These are phyloP conservation scores for Mythimna loreyi DNA, from an alignment of 2,888 invertebrate genomes.

Conservation along the genomic window DNA sequence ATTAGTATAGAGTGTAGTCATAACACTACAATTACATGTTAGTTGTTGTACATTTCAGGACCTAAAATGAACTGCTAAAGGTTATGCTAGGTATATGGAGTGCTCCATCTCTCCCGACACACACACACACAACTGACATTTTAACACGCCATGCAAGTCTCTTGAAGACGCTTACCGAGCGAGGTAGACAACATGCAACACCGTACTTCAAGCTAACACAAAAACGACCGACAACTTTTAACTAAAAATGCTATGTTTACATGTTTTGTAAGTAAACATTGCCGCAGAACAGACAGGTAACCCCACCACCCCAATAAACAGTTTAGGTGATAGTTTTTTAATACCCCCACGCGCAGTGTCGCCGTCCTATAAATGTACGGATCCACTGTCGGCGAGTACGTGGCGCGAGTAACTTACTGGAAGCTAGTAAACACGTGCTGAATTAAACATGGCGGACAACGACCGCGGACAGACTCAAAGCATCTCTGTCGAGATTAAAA, in stretches of 20 bases:
- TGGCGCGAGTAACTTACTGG: constrained; percentile 69
- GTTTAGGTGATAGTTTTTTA: constrained; percentile 51
- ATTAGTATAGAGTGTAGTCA: too few relatives aligned
- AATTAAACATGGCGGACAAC: constrained; percentile 81
- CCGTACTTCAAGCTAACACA: too few relatives aligned
- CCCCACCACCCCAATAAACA: constrained; percentile 32
- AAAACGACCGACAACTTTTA: not conserved
- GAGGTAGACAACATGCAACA: not conserved
- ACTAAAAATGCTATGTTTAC: not conserved
- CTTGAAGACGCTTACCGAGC: too few relatives aligned
- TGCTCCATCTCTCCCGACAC: too few relatives aligned
- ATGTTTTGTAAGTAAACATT: constrained; percentile 8
- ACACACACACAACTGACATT: too few relatives aligned
- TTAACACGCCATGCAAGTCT: too few relatives aligned
- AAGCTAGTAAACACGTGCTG: constrained; percentile 76
- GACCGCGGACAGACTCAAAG: constrained; percentile 81
- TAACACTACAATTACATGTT: too few relatives aligned
- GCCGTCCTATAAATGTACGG: constrained; percentile 60
- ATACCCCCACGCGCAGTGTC: constrained; percentile 61
- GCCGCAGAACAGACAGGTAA: constrained; percentile 16
- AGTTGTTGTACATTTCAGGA: too few relatives aligned
- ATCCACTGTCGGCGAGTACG: constrained; percentile 57
- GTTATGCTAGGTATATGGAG: too few relatives aligned
- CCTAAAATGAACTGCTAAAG: too few relatives aligned
- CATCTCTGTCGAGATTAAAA: constrained; percentile 86